Evolutionary conservation across 2,113 vertebrate species (phyloP).

Genomic region (Ramphastos sulfuratus): DNA sequence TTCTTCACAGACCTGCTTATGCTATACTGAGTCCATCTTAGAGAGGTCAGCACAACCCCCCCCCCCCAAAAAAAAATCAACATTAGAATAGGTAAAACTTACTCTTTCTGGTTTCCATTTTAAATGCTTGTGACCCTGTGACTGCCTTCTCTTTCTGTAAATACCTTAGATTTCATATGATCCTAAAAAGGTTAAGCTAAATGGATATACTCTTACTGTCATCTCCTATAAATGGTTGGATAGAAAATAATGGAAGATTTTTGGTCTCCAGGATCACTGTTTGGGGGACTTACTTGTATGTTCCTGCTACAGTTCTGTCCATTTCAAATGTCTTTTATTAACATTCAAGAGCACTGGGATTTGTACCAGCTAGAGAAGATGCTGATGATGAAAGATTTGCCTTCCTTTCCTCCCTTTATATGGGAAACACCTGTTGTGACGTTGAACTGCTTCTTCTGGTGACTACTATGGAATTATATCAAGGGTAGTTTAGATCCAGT

Average conservation of each 20-base stretch:
- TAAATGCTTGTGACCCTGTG: not conserved
- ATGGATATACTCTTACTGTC: not conserved
- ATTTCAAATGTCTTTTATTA: not conserved
- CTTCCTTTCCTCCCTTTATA: not conserved
- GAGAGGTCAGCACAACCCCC: rapidly evolving
- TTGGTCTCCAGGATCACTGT: not conserved
- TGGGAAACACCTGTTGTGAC: not conserved
- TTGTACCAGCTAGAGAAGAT: not conserved
- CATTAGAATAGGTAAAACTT: not conserved
- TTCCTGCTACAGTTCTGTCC: not conserved
- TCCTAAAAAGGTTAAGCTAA: not conserved
- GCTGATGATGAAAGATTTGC: not conserved
- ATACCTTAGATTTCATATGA: not conserved
- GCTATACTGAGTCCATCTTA: not conserved
- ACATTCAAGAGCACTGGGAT: not conserved
- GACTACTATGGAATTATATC: not conserved
- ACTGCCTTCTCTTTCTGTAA: not conserved
- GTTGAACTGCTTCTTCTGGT: not conserved
- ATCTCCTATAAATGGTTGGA: not conserved
- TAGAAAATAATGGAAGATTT: not conserved
- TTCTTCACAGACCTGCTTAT: not conserved
- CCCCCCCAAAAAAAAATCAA: not conserved
- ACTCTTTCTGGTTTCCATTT: not conserved
- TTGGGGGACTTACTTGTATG: not conserved
- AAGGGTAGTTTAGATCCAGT: not conserved